Evolutionary conservation across 2,797 vertebrate species (phyloP), one percentile per base, ranked within the genome.

Genomic region (Thripadectes ignobilis): DNA sequence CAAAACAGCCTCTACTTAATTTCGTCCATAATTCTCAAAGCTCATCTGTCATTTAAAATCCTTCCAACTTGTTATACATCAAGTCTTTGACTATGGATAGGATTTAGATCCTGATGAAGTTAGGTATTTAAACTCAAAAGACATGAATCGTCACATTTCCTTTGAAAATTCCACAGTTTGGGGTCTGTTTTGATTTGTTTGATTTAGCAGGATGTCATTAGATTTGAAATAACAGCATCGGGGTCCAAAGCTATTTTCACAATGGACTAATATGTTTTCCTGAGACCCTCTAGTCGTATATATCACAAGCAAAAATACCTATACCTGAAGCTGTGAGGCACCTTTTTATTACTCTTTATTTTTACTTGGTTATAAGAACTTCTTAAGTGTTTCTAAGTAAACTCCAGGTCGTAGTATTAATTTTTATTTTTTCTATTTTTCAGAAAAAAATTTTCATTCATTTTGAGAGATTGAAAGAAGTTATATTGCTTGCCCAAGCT

Each of bases 31-130:
- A 85, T 68, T 90, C 66, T 93, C 81, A 75, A 95, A 84, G 85
- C 86, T 95, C 88, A 57, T 95, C 77, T 91, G 84, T 72, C 68
- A 58, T 88, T 94, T 97, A 84, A 89, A 95, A 90, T 76, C 71
- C 32, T 94, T 93, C 74, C 52, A 74, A 87, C 57, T 67, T 90
- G 77, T 81, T 95, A 76, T 21, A 61, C 29, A 54, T 36, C 22
- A 75, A 81, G 55, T 76, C 43, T 72, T 46, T 9, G 24, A 86
- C 76, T 90, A 68, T 9, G 38, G 76, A 39, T 79, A 79, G 32
- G 77, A 69, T 85, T 92, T 74, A 82, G 63, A 90, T 54, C 76
- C 59, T 79, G 85, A 74, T 71, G 46, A 68, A 95, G 74, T 65
- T 84, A 89, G 75, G 68, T 82, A 67, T 69, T 95, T 90, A 93